Conservation (phyloP, 2,797 vertebrate species). For the Triplophysa yarkandensis region DNA sequence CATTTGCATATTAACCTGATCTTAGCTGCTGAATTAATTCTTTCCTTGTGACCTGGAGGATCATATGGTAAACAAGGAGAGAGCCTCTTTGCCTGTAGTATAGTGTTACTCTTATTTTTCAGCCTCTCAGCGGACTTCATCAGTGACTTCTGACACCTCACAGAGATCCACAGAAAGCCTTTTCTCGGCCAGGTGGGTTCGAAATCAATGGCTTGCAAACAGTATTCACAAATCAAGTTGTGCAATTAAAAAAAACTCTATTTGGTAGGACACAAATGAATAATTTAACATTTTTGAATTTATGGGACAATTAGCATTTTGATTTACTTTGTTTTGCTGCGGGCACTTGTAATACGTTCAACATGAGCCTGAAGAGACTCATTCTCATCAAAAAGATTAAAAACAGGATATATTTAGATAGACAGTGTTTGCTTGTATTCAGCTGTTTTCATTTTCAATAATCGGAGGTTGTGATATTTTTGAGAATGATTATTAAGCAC, state of each 20-base stretch:
- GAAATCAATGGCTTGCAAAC: background rate
- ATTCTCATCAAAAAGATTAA: background rate
- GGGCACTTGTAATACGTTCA: constrained; percentile 24
- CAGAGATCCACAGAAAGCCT: constrained; percentile 84
- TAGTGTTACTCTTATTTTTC: constrained; percentile 36
- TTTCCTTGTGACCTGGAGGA: background rate
- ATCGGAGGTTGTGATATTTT: background rate
- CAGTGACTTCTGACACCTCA: constrained; percentile 82
- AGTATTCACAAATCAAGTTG: constrained; percentile 25
- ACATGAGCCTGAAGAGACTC: background rate
- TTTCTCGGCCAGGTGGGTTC: constrained; percentile 85
- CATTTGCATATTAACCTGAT: background rate
- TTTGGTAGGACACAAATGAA: constrained; percentile 17
- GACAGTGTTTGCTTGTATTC: background rate
- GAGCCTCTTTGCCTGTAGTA: background rate
- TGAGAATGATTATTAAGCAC: background rate
- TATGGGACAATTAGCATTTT: constrained; percentile 21
- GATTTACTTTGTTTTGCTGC: constrained; percentile 21
- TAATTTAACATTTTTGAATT: constrained; percentile 14
- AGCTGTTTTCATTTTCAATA: background rate
- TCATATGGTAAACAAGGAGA: background rate
- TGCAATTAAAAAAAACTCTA: constrained; percentile 1
- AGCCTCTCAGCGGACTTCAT: constrained; percentile 80
- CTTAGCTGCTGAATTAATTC: background rate
- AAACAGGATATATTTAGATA: background rate